These are phyloP conservation scores for Platorchestia sp. DNA, from an alignment of 1,140 invertebrate genomes.

Conservation along the genomic window DNA sequence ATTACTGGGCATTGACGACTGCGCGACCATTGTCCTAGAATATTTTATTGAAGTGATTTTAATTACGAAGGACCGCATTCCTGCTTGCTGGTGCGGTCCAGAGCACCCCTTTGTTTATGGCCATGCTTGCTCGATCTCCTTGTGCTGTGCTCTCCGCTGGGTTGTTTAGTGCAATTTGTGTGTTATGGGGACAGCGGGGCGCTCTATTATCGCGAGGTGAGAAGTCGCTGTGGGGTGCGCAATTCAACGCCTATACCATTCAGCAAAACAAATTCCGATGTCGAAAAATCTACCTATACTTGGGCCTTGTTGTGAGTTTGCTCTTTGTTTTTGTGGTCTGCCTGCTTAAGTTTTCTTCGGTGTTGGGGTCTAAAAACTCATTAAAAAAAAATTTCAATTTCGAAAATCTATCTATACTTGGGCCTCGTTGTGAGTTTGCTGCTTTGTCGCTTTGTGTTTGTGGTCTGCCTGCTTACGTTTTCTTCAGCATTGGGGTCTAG, in stretches of 20 bases:
- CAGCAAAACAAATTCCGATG: not conserved
- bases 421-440: not conserved
- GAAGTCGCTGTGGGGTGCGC: not conserved
- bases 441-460: not conserved
- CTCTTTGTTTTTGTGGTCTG: not conserved
- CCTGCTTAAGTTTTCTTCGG: not conserved
- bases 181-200: not conserved
- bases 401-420: not conserved
- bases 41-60: not conserved
- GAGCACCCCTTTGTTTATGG: not conserved
- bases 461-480: not conserved
- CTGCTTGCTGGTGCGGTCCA: conserved; percentile 21
- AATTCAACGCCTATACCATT: not conserved
- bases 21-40: not conserved
- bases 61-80: not conserved
- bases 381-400: not conserved
- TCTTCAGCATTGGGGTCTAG: not conserved
- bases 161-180: not conserved
- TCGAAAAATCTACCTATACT: not conserved
- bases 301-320: not conserved
- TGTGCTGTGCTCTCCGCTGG: not conserved
- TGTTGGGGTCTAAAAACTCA: not conserved
- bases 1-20: not conserved
- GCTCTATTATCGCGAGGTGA: not conserved
- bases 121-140: not conserved